Conservation (phyloP, 1,140 invertebrate species). For the Hyles vespertilio region DNA sequence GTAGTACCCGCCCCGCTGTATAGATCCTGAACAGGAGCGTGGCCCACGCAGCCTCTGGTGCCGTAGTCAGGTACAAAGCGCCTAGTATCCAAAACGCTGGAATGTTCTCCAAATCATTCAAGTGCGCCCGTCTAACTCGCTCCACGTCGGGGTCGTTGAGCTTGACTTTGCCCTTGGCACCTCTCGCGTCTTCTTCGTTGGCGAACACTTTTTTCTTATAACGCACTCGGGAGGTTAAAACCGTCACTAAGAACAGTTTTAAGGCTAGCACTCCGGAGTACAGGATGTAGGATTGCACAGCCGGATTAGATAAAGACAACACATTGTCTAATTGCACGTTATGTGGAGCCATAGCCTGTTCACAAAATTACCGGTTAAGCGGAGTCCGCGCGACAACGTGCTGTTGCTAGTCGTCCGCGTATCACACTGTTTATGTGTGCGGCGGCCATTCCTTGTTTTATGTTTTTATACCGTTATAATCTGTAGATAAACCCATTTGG, state of each 20-base stretch:
- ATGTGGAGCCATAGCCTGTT: no score
- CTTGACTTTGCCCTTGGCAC: conserved; percentile 59
- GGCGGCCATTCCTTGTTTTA: no score
- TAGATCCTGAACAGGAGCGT: conserved; percentile 78
- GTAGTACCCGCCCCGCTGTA: conserved; percentile 76
- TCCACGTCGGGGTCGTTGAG: conserved; percentile 75
- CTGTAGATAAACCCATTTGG: no score
- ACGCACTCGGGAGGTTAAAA: conserved; percentile 68
- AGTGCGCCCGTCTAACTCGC: conserved; percentile 78
- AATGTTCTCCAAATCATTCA: conserved; percentile 87
- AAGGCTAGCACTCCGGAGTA: conserved; percentile 72
- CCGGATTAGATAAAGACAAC: conserved; percentile 49
- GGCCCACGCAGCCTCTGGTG: conserved; percentile 74
- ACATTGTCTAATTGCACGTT: no score
- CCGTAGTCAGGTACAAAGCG: conserved; percentile 79
- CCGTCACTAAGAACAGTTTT: conserved; percentile 75
- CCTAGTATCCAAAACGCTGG: conserved; percentile 80
- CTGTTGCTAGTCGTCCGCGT: no score
- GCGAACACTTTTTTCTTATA: conserved; percentile 46
- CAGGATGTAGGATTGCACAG: conserved; percentile 69
- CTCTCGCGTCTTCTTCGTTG: conserved; percentile 48
- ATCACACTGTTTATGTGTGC: no score
- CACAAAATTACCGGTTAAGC: no score
- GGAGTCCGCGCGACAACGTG: no score
- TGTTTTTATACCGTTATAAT: no score